phyloP scores from a whole-genome alignment of 2,888 invertebrate genomes.

The Theodoxus fluviatilis region DNA sequence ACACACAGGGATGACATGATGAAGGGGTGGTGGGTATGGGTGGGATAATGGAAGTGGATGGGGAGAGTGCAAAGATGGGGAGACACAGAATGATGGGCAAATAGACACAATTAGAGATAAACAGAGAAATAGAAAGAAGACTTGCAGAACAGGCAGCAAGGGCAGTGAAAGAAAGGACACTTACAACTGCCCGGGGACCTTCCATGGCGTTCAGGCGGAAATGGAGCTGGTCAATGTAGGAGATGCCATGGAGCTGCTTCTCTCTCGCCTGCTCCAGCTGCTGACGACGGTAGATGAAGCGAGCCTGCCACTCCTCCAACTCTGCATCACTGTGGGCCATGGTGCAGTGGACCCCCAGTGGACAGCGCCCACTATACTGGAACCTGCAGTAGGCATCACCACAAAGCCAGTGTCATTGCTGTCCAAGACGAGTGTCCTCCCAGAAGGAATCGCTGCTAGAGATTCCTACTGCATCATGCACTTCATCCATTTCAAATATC shows the following conservation, averaged over 20 bases:
- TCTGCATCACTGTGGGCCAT: constrained; percentile 79
- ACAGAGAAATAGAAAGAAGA: no score
- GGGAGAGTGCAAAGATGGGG: no score
- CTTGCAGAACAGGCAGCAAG: no score
- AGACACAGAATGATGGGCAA: no score
- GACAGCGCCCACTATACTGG: constrained; percentile 67
- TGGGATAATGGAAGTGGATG: no score
- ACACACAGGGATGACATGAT: no score
- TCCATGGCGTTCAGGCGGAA: constrained; percentile 69
- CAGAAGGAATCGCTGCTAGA: neutral
- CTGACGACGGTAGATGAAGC: constrained; percentile 73
- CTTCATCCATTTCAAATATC: no score
- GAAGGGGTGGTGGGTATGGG: no score
- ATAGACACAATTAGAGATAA: no score
- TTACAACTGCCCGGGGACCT: constrained; percentile 71
- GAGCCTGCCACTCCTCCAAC: constrained; percentile 77
- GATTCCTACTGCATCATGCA: neutral
- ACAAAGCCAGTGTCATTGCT: neutral
- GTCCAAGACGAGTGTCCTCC: neutral
- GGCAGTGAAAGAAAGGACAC: constrained; percentile 27
- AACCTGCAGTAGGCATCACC: constrained; percentile 35
- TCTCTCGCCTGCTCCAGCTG: constrained; percentile 71
- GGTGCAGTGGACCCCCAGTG: constrained; percentile 77
- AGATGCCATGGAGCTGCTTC: constrained; percentile 73
- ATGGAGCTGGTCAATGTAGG: constrained; percentile 73